Evolutionary conservation across 1,140 invertebrate species (phyloP).

Genomic region (Lasioglossum baleicum): DNA sequence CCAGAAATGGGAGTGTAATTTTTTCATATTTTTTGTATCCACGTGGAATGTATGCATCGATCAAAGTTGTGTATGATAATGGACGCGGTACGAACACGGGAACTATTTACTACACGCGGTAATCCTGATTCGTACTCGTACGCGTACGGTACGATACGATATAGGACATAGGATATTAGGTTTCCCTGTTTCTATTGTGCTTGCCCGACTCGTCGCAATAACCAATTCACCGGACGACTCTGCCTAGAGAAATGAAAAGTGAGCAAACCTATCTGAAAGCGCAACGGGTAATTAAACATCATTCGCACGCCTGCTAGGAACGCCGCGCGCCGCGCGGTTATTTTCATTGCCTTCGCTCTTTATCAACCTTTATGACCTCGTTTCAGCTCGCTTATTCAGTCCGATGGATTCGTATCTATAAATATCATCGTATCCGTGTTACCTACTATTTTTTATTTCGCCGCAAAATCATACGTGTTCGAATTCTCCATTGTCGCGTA

Average conservation of each 20-base stretch:
- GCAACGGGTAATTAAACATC: constrained; percentile 58
- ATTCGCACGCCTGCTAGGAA: constrained; percentile 29
- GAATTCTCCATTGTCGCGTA: neutral
- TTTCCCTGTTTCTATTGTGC: neutral
- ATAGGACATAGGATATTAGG: no score
- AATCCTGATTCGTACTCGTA: no score
- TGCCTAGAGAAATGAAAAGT: neutral
- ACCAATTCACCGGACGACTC: neutral
- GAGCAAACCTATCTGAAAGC: constrained; percentile 26
- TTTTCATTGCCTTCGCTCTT: constrained; percentile 18
- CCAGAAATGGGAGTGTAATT: no score
- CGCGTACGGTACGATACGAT: no score
- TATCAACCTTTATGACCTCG: constrained; percentile 1
- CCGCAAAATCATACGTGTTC: no score
- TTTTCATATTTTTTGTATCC: no score
- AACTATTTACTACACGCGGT: no score
- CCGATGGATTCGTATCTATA: neutral
- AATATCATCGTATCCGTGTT: neutral
- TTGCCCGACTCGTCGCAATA: neutral
- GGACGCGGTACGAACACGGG: no score
- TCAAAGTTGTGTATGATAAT: no score
- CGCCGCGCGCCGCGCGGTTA: neutral
- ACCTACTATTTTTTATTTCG: neutral
- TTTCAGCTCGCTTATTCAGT: constrained; percentile 33
- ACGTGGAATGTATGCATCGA: no score